Conservation (phyloP, 2,797 vertebrate species). For the Myiotriccus ornatus region DNA sequence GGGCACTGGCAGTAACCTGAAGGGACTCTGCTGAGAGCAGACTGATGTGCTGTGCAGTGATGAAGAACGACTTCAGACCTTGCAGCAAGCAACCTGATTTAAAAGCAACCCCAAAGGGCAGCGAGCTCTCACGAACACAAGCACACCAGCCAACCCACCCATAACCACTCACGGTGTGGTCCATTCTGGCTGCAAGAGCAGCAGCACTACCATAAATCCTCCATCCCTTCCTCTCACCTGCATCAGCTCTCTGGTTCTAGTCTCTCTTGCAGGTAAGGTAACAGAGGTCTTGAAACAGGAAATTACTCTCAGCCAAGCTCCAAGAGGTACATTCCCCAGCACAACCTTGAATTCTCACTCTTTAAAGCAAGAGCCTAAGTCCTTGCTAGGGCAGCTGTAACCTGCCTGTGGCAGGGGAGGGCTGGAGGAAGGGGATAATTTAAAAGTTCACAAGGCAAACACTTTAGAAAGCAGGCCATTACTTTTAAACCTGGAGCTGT, state of each 20-base stretch:
- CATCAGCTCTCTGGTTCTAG: background rate
- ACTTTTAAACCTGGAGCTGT: background rate
- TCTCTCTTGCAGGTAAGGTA: background rate
- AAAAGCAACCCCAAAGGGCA: background rate
- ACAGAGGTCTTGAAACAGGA: background rate
- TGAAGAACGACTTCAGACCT: background rate
- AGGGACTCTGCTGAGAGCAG: background rate
- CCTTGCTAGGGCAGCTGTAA: background rate
- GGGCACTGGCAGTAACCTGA: background rate
- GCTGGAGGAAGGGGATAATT: background rate
- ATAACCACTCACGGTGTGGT: accelerated
- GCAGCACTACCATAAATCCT: background rate
- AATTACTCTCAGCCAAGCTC: background rate
- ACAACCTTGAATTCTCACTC: background rate
- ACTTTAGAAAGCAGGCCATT: background rate
- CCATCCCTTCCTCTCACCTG: background rate
- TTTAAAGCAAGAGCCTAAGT: background rate
- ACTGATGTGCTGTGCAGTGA: background rate
- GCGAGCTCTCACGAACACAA: background rate
- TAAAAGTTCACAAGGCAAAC: background rate
- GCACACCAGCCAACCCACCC: background rate
- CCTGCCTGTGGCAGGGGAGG: background rate
- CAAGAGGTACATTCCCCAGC: background rate
- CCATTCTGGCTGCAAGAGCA: background rate
- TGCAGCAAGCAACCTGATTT: background rate